Evolutionary conservation across 2,113 vertebrate genomes (phyloP).

Genomic region (Shinisaurus crocodilurus): DNA sequence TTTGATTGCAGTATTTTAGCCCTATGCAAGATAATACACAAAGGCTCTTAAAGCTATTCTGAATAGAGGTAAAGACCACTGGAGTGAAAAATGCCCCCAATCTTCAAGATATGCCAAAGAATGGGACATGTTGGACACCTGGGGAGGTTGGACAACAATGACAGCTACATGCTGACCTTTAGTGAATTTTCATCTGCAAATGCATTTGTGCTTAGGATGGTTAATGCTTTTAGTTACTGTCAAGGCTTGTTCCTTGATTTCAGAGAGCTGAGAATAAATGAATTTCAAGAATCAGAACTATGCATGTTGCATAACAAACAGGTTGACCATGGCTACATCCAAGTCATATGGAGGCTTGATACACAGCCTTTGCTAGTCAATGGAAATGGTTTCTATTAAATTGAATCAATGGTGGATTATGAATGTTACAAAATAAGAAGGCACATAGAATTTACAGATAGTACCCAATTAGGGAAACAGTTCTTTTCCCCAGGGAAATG

Average conservation of each 20-base stretch:
- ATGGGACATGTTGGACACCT: slow-evolving; percentile 53
- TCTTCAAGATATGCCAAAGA: slow-evolving; percentile 72
- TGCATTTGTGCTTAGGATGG: slow-evolving; percentile 82
- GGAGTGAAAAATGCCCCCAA: slow-evolving; percentile 84
- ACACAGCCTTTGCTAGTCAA: slow-evolving; percentile 50
- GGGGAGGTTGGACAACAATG: slow-evolving; percentile 63
- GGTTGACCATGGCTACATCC: slow-evolving; percentile 59
- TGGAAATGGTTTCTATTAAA: background rate
- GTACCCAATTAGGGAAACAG: slow-evolving; percentile 41
- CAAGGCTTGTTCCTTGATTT: slow-evolving; percentile 63
- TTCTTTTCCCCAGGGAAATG: slow-evolving; percentile 31
- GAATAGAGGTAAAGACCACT: slow-evolving; percentile 80
- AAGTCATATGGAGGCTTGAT: slow-evolving; percentile 43
- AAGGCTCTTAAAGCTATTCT: slow-evolving; percentile 80
- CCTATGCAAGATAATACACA: slow-evolving; percentile 59
- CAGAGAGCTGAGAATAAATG: slow-evolving; percentile 73
- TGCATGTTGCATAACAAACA: slow-evolving; percentile 63
- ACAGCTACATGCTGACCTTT: slow-evolving; percentile 83
- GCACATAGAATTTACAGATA: slow-evolving; percentile 27
- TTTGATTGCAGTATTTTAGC: slow-evolving; percentile 61
- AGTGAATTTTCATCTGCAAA: slow-evolving; percentile 88
- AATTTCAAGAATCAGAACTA: slow-evolving; percentile 63
- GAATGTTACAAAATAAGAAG: background rate
- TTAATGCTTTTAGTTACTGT: slow-evolving; percentile 83
- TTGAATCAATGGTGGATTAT: background rate